Evolutionary conservation across 2,113 vertebrate genomes (phyloP).

Genomic region (Elachura formosa): DNA sequence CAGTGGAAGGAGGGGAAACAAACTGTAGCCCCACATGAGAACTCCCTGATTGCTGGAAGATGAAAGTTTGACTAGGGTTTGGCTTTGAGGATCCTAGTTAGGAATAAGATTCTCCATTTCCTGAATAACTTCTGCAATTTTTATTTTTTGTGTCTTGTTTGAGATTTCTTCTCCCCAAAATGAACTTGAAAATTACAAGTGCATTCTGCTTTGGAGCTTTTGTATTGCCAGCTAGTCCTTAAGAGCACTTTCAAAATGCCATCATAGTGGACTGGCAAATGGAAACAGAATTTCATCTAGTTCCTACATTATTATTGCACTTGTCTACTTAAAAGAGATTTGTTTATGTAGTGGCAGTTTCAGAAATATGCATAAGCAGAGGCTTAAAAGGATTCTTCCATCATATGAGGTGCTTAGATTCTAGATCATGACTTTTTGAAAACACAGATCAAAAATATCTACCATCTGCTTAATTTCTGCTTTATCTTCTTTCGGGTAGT

Average conservation of each 20-base stretch:
- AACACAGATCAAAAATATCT: background rate
- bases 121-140: background rate
- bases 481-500: background rate
- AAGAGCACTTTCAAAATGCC: background rate
- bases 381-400: background rate
- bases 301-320: background rate
- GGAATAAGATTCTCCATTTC: background rate
- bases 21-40: rapidly evolving
- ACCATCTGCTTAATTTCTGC: background rate
- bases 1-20: background rate
- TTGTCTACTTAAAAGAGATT: background rate
- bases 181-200: background rate
- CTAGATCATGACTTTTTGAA: background rate
- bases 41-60: background rate
- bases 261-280: background rate
- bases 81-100: background rate
- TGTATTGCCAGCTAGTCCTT: background rate
- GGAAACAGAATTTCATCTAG: background rate
- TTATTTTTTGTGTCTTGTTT: background rate
- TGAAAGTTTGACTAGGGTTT: background rate
- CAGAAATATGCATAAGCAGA: background rate
- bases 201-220: background rate
- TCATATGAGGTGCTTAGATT: background rate
- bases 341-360: background rate
- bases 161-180: background rate